These are phyloP conservation scores for Lottia gigantea DNA, from an alignment of 2,888 invertebrate species.

Conservation along the genomic window DNA sequence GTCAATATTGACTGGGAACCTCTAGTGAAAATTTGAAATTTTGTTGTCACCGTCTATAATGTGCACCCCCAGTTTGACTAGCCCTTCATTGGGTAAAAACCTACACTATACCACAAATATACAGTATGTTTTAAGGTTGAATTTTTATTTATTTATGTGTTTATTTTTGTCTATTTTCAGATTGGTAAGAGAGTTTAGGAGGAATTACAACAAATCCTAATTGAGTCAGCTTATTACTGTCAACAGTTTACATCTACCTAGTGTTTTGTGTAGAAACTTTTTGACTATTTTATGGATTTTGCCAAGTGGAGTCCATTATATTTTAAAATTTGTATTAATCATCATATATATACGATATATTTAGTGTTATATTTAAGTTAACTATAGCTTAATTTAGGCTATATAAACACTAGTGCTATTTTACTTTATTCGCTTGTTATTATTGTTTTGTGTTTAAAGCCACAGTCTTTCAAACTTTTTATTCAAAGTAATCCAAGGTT, in stretches of 20 bases:
- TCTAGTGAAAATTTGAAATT: too few relatives aligned
- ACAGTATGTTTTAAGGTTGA: too few relatives aligned
- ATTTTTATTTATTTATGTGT: not conserved
- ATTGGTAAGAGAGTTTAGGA: not conserved
- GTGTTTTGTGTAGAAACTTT: too few relatives aligned
- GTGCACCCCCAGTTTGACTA: too few relatives aligned
- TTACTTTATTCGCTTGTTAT: slow-evolving; percentile 4
- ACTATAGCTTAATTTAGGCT: not conserved
- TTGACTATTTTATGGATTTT: slow-evolving; percentile 1
- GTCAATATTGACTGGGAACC: too few relatives aligned
- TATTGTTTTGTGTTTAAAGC: not conserved
- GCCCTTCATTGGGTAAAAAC: too few relatives aligned
- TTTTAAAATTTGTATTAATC: not conserved
- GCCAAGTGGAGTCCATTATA: slow-evolving; percentile 4
- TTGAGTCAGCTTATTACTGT: not conserved
- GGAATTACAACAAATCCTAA: slow-evolving; percentile 9
- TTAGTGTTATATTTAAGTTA: not conserved
- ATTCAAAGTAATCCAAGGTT: slow-evolving; percentile 17
- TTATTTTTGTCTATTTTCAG: not conserved
- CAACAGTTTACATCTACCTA: too few relatives aligned
- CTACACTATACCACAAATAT: too few relatives aligned
- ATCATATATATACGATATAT: not conserved
- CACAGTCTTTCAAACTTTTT: slow-evolving; percentile 7
- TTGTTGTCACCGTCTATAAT: too few relatives aligned
- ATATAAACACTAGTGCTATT: not conserved